Evolutionary conservation across 1,140 invertebrate species (phyloP).

Genomic region (Pogonomyrmex barbatus): DNA sequence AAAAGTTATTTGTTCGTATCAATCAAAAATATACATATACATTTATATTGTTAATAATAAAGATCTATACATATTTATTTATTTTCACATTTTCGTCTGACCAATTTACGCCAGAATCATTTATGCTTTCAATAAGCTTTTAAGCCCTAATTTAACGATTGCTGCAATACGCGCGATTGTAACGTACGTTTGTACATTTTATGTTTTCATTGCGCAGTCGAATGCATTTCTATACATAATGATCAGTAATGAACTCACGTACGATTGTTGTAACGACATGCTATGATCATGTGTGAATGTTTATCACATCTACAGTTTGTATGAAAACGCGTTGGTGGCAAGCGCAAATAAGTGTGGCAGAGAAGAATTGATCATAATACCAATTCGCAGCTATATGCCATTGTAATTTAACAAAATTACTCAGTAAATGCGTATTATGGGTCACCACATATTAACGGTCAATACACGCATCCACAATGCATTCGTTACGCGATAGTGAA

Average conservation of each 20-base stretch:
- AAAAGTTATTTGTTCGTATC: neutral
- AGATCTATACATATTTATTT: neutral
- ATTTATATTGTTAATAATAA: neutral
- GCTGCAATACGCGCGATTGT: neutral
- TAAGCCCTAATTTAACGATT: conserved; percentile 18
- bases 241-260: conserved; percentile 35
- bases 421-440: conserved; percentile 44
- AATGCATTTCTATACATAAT: conserved; percentile 40
- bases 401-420: conserved; percentile 60
- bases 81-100: neutral
- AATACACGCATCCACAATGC: conserved; percentile 22
- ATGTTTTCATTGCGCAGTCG: conserved; percentile 25
- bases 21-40: neutral
- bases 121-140: conserved; percentile 33
- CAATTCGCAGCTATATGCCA: conserved; percentile 18
- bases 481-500: conserved; percentile 46
- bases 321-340: conserved; percentile 19
- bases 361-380: conserved; percentile 50
- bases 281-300: neutral
- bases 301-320: conserved; percentile 45
- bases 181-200: conserved; percentile 34
- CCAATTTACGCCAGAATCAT: conserved; percentile 7
- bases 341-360: conserved; percentile 31
- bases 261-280: conserved; percentile 30
- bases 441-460: conserved; percentile 38